Evolutionary conservation across 2,113 vertebrate species (phyloP), one percentile per base, ranked within the genome.

Genomic region (Patagioenas fasciata): DNA sequence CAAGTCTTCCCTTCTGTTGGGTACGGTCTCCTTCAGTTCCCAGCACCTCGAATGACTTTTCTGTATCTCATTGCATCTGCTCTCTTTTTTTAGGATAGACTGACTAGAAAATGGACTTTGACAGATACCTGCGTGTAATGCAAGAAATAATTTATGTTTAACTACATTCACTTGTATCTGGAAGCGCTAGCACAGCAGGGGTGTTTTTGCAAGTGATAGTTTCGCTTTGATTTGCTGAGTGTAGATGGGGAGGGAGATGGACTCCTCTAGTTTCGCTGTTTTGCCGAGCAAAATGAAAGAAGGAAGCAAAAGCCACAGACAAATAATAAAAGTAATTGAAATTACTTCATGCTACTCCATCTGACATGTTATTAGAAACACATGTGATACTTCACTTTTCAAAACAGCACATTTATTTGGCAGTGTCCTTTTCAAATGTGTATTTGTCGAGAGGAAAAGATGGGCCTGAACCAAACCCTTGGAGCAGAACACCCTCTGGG

Each of bases 311-410:
- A 92, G 16, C 91, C 93, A 94, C 74, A 85, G 88, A 94, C 75
- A 96, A 96, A 96, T 92, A 92, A 95, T 89, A 90, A 93, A 96
- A 96, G 95, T 95, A 91, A 96, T 88, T 89, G 70, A 89, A 92
- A 91, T 94, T 23, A 89, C 80, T 97, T 96, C 83, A 89, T 91
- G 91, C 80, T 91, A 80, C 91, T 93, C 91, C 92, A 94, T 94
- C 85, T 95, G 88, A 91, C 70, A 70, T 36, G 70, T 89, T 95
- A 95, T 96, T 94, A 92, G 90, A 96, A 96, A 96, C 92, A 96
- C 74, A 95, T 85, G 91, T 60, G 38, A 92, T 65, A 48, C 71
- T 89, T 88, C 54, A 75, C 88, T 96, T 88, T 66, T 91, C 92
- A 89, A 93, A 95, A 91, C 86, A 89, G 92, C 65, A 94, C 83